Evolutionary conservation across 1,140 invertebrate species (phyloP), one percentile per base, ranked within the genome.

Genomic region (Platorchestia sp.): DNA sequence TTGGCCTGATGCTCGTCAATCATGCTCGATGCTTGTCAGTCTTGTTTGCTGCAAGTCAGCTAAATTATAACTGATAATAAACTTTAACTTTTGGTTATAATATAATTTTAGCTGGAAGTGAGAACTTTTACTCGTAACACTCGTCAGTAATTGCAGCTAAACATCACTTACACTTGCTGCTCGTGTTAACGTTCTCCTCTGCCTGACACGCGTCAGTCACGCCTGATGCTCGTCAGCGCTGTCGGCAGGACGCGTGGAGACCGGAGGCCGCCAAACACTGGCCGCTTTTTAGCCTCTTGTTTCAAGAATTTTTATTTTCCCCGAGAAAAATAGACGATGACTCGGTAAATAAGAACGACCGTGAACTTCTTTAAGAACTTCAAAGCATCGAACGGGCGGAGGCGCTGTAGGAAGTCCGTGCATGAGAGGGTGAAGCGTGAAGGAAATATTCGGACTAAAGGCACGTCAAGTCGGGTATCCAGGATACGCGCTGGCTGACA

Each of bases 241-340:
- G 59, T 27, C 59, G 1, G 27, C 59, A 36, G 59, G 59, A 75
- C 27, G 7, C 59, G 3, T 10, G 59, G 6, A 75, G 59, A 75
- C 59, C 27, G 59, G 47, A 75, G 59, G 59, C 59, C 59, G 36
- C 59, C 7, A 10, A 75, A 75, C 59, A 75, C 10, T 19, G 59
- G 59, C 59, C 10, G 36, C 3, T 75, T 75, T 75, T 75, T 1
- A 75, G 59, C 59, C 59, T 14, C 59, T 75, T 75, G 59, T 75
- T 75, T 75, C 10, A 27, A 75, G 59, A 75, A 75, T 89, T 89
- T 89, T 89, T 45, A 19, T 93, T 93, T n/a, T 10, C 27, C 45
- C 3, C 7, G 47, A 41, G 44, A 93, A 93, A 93, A 93, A 44
- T 93, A 44, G 45, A 93, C 43, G 91, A 93, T 93, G 91, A 93